Evolutionary conservation across 2,113 vertebrate genomes (phyloP), one percentile per base, ranked within the genome.

Genomic region (Cryptomyrus ogoouensis): DNA sequence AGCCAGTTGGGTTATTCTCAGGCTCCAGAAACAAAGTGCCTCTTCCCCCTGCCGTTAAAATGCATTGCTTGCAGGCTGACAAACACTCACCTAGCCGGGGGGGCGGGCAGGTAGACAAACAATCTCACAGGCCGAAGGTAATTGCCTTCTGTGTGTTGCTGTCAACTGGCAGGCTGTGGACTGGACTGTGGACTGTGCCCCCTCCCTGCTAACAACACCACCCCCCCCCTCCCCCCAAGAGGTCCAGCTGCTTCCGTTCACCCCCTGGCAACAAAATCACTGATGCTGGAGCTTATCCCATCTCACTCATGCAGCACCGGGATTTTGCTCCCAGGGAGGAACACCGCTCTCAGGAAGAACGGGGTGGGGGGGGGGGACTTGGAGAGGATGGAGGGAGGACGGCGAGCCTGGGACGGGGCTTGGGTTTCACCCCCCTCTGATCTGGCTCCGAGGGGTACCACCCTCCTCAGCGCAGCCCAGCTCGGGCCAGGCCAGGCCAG

Each of bases 251-350:
- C 88, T 93, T 90, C 90, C 88, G 92, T 96, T 94, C 89, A 95
- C 94, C 95, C 95, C 93, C 95, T 95, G 95, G 96, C 96, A 97
- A 97, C 97, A 98, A 98, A 97, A 98, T 98, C 97, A 97, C 97
- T 97, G 97, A 98, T 97, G 96, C 97, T 98, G 97, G 96, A 97
- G 97, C 96, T 96, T 95, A 95, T 91, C 92, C 95, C 92, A 90
- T 94, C 94, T 96, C 95, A 97, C 97, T 95, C 97, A 94, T 92
- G 95, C 96, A 97, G 97, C 97, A 97, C 94, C 97, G 97, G 96
- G 97, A 97, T 96, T 94, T 96, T 97, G 97, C 96, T 97, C 89
- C 95, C 96, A 95, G 96, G 95, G 95, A 94, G 94, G 92, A 42
- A 80, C 74, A 80, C 35, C 3, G 1, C 74, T 39, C 74, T 80